phyloP scores from a whole-genome alignment of 2,113 vertebrate species.

The Melanotaenia duboulayi region DNA sequence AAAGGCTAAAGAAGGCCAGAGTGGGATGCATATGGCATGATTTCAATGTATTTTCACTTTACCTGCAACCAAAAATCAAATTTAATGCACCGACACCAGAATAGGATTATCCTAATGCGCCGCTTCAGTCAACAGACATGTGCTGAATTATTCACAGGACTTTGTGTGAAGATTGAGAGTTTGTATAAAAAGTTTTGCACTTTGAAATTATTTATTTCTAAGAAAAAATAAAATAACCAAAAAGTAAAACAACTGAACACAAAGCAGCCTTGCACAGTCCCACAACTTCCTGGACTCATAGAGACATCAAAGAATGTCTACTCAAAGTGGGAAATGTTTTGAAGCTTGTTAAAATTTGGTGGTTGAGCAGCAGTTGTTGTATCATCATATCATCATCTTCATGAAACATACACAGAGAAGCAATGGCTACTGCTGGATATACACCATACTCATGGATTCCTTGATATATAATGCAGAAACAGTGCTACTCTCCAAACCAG shows the following conservation, averaged over 20 bases:
- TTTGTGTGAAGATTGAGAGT: not conserved
- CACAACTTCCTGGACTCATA: not conserved
- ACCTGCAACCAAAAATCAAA: not conserved
- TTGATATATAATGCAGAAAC: conserved; percentile 35
- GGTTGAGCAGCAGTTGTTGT: conserved; percentile 48
- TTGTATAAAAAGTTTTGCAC: conserved; percentile 12
- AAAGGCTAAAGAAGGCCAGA: not conserved
- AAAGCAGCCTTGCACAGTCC: not conserved
- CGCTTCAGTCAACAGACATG: not conserved
- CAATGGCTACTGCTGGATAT: conserved; percentile 20
- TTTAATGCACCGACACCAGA: conserved; percentile 3
- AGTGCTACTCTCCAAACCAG: not conserved
- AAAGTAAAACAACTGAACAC: conserved; percentile 11
- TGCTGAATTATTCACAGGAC: conserved; percentile 39
- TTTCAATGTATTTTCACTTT: not conserved
- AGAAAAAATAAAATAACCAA: not conserved
- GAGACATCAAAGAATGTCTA: conserved; percentile 58
- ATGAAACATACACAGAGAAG: conserved; percentile 54
- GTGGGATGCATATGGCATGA: not conserved
- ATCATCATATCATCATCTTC: conserved; percentile 66
- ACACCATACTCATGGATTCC: conserved; percentile 14
- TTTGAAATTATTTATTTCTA: not conserved
- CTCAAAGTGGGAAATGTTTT: conserved; percentile 44
- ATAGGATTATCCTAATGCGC: not conserved
- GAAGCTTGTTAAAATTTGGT: conserved; percentile 42